phyloP scores from a whole-genome alignment of 2,797 vertebrate genomes.

The Molossus alvarezi region DNA sequence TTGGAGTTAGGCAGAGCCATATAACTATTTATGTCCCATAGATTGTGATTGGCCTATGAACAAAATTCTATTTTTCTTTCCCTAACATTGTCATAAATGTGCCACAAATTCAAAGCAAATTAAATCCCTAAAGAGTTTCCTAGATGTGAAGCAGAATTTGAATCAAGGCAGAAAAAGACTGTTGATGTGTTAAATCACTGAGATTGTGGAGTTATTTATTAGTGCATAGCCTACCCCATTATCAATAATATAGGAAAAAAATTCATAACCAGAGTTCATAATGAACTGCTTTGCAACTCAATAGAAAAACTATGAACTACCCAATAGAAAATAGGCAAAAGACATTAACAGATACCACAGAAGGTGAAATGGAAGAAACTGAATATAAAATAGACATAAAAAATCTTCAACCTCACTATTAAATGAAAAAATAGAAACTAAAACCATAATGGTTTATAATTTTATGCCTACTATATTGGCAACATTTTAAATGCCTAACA shows the following conservation, averaged over 20 bases:
- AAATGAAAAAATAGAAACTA: conserved; percentile 1
- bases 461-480: neutral
- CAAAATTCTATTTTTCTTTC: neutral
- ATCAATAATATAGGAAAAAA: neutral
- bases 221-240: neutral
- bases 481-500: neutral
- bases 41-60: neutral
- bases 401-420: neutral
- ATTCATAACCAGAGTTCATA: neutral
- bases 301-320: neutral
- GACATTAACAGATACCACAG: neutral
- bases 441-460: neutral
- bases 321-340: neutral
- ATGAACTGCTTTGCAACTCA: neutral
- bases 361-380: neutral
- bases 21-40: neutral
- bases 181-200: neutral
- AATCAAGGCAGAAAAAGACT: neutral
- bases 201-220: neutral
- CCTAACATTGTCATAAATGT: neutral
- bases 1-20: neutral
- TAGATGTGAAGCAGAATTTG: neutral
- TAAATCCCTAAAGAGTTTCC: neutral
- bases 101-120: neutral
- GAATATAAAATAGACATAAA: neutral